These are phyloP conservation scores for Drosophila virilis DNA, from an alignment of 1,140 invertebrate genomes.

Conservation along the genomic window DNA sequence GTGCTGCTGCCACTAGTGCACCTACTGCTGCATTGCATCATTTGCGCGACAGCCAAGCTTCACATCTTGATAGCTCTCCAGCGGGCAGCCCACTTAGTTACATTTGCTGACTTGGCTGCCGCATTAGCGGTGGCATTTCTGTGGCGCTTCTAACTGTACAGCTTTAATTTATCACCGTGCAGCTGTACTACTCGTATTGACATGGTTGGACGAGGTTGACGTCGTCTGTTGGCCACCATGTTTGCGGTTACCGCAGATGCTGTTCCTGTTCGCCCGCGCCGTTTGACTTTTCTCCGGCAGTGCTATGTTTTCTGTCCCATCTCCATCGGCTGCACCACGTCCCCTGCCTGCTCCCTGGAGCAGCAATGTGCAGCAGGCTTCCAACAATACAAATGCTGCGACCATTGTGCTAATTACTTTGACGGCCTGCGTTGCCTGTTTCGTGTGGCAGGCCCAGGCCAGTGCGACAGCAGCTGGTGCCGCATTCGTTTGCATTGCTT, in stretches of 20 bases:
- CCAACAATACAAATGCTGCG: constrained; percentile 75
- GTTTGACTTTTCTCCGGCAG: constrained; percentile 16
- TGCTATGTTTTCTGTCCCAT: not conserved
- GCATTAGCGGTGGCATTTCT: constrained; percentile 75
- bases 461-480: constrained; percentile 70
- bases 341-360: constrained; percentile 42
- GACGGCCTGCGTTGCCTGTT: constrained; percentile 68
- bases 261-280: constrained; percentile 20
- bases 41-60: constrained; percentile 49
- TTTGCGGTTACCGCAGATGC: constrained; percentile 8
- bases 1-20: constrained; percentile 11
- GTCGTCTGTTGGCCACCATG: constrained; percentile 28
- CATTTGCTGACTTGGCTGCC: constrained; percentile 48
- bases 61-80: constrained; percentile 44
- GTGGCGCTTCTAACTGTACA: constrained; percentile 53
- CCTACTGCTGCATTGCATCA: constrained; percentile 53
- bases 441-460: constrained; percentile 72
- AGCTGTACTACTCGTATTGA: constrained; percentile 69
- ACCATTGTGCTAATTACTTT: constrained; percentile 83
- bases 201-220: constrained; percentile 40
- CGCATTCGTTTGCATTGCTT: constrained; percentile 84
- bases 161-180: constrained; percentile 78
- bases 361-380: constrained; percentile 70
- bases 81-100: constrained; percentile 43
- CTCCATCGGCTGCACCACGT: constrained; percentile 1